Evolutionary conservation across 2,888 invertebrate genomes (phyloP), one percentile per base, ranked within the genome.

Genomic region (Punctoribates punctum): DNA sequence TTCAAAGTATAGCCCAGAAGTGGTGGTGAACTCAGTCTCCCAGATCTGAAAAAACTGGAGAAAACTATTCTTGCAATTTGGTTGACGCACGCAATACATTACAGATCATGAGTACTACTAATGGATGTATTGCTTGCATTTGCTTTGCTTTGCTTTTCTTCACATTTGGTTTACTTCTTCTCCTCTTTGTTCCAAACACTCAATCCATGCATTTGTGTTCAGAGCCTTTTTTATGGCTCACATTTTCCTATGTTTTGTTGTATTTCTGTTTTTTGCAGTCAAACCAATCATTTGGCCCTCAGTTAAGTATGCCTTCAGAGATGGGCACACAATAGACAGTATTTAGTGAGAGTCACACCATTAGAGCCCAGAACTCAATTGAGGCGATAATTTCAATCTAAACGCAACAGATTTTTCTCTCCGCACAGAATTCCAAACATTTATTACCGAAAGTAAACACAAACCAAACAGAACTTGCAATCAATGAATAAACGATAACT

Each of bases 121-220:
- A 60, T 60, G 60, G 60, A 60, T 60, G 60, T 27, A 60, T 60
- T 60, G 60, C 60, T 60, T 23, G 60, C 25, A 54, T 60, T 60
- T 23, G 23, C 27, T 60, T 11, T 9, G 46, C 9, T 9, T 11
- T 9, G 15, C 9, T 25, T 60, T 60, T 60, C 20, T 54, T 54
- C 54, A 54, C 9, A 8, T 54, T 17, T n/a, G 5, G 9, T 54
- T 42, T 42, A 9, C 8, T 42, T 5, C 42, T 11, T 42, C 42
- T 9, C 6, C 17, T 4, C 15, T 48, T 3, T 48, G 48, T 48
- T 48, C 13, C 17, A 3, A 48, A 17, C 48, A 48, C 48, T 48
- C 48, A 4, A 48, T 48, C 48, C 48, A 48, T 48, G 17, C 48
- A 48, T 48, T 48, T 48, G 9, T 48, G 17, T 48, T 48, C 48